These are phyloP conservation scores for Ephialtes manifestator DNA, from an alignment of 2,888 invertebrate species.

Conservation along the genomic window DNA sequence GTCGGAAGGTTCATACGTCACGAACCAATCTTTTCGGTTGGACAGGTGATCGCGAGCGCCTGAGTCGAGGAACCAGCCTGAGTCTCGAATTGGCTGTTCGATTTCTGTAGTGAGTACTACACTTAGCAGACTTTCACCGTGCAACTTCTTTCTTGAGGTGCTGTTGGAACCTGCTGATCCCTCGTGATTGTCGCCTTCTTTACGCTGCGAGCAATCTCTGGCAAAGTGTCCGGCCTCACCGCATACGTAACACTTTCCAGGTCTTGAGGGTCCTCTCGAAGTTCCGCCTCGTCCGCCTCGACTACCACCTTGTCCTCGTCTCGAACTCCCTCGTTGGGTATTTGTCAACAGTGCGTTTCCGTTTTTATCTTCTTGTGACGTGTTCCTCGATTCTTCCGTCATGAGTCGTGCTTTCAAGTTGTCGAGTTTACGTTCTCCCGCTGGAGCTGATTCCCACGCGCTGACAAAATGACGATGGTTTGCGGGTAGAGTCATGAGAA, in stretches of 20 bases:
- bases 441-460: slow-evolving; percentile 64
- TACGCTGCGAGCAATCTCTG: slow-evolving; percentile 52
- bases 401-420: slow-evolving; percentile 38
- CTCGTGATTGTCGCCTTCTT: slow-evolving; percentile 11
- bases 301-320: slow-evolving; percentile 10
- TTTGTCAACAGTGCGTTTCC: slow-evolving; percentile 16
- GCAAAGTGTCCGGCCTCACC: slow-evolving; percentile 67
- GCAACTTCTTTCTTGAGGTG: not conserved
- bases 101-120: no score
- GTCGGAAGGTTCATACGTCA: slow-evolving; percentile 32
- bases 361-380: not conserved
- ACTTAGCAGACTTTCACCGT: no score
- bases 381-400: slow-evolving; percentile 44
- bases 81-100: no score
- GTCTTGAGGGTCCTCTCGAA: slow-evolving; percentile 9
- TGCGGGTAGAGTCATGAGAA: slow-evolving; percentile 52
- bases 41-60: no score
- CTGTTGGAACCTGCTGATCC: no score
- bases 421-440: slow-evolving; percentile 32
- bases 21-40: slow-evolving; percentile 58
- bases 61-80: no score
- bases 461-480: slow-evolving; percentile 70
- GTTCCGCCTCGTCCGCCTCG: not conserved
- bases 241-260: slow-evolving; percentile 65
- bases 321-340: slow-evolving; percentile 23